Conservation (phyloP, 2,797 vertebrate species). For the Gallinago nigripennis region DNA sequence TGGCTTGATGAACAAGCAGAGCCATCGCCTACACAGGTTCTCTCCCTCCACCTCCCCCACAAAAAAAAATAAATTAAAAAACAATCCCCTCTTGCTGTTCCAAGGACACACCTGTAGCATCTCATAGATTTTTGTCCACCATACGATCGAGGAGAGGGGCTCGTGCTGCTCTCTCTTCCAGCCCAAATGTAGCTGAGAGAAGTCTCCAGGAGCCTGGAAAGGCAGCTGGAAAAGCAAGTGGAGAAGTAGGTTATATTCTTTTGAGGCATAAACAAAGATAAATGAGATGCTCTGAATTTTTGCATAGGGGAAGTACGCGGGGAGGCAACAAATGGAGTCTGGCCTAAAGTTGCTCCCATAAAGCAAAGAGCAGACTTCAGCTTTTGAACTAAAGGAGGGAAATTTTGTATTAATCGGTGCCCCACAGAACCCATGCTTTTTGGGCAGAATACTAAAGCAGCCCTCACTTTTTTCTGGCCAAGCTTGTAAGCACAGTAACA, state of each 20-base stretch:
- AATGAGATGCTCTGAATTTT: constrained; percentile 28
- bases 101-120: background rate
- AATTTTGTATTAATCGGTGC: background rate
- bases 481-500: background rate
- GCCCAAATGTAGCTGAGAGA: background rate
- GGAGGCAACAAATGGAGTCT: background rate
- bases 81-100: background rate
- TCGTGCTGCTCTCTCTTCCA: background rate
- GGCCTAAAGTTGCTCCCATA: background rate
- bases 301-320: background rate
- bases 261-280: background rate
- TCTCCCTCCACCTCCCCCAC: background rate
- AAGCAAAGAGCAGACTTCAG: background rate
- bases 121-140: background rate
- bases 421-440: background rate
- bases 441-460: background rate
- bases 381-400: background rate
- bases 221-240: background rate
- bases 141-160: accelerated
- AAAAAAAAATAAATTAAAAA: no score
- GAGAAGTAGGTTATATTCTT: background rate
- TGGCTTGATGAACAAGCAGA: background rate
- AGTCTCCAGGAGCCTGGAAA: background rate
- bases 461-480: background rate
- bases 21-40: background rate